Evolutionary conservation across 2,888 invertebrate genomes (phyloP), one percentile per base, ranked within the genome.

Genomic region (Cheilosia urbana): DNA sequence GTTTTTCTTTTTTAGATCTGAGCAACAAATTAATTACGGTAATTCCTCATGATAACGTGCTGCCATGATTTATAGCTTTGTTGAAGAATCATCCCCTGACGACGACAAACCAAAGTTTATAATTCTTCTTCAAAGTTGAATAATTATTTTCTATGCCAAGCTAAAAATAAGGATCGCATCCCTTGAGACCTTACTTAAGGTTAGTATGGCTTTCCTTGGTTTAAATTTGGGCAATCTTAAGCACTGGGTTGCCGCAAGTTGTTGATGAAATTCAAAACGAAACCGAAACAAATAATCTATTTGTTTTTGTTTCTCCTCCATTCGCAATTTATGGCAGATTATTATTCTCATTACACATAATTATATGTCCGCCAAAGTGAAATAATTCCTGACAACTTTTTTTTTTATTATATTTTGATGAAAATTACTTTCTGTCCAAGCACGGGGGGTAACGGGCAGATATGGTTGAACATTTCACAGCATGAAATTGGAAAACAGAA

Each of bases 401-500:
- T 13, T 49, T 34, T 17, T 37, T 49, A 6, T 47, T 47, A 40
- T 60, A n/a, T 24, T 65, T 65, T 65, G 51, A 51, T 40, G 49
- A 24, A 69, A 57, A 60, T 53, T 51, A 51, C 30, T 37, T 62
- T 40, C n/a, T 60, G 13, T 9, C 4, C 13, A 21, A 4, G 3
- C 2, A n/a, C 21, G 34, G 4, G 65, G 9, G 24, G 24, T 24
- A 24, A 3, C 2, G 24, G 24, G 21, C 2, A 6, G 27, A 30
- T 30, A 9, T 9, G 7, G 30, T 30, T 30, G n/a, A 27, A 45
- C 30, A 45, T 55, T 57, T 68, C 11, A 21, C 30, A 40, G 53
- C 17, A 55, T 30, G 15, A 63, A 57, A 47, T 47, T 49, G 40
- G 27, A 69, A 69, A 40, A 13, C 60, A 11, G 21, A 51, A 68